Percentiles rank a stretch among this genome's conserved stretches.
phyloP scores from a whole-genome alignment of 2,113 vertebrate genomes.

The Chloropsis hardwickii region DNA sequence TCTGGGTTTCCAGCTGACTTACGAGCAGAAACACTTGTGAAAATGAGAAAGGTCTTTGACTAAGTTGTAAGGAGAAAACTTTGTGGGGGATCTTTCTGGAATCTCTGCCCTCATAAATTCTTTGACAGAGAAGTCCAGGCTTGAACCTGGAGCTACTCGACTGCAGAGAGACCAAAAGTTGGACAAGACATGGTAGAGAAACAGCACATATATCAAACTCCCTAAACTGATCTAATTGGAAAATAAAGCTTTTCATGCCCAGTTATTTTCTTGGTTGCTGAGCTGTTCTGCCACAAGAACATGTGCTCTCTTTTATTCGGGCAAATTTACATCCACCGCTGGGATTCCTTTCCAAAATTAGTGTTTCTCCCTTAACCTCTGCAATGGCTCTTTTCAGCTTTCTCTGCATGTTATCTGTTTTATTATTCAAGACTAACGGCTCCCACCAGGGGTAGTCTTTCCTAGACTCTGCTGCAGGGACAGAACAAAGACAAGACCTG shows the following conservation, averaged over 20 bases:
- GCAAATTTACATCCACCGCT: neutral
- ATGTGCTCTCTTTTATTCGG: neutral
- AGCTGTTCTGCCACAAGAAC: neutral
- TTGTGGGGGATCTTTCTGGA: neutral
- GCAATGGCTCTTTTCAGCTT: constrained; percentile 27
- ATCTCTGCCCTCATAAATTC: neutral
- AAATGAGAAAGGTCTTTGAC: neutral
- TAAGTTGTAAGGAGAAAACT: neutral
- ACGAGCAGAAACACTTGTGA: neutral
- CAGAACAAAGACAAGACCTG: constrained; percentile 18
- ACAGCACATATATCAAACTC: neutral
- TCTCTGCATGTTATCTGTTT: constrained; percentile 60
- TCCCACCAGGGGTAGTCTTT: constrained; percentile 30
- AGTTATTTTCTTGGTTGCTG: neutral
- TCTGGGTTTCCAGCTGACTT: neutral
- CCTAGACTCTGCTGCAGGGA: neutral
- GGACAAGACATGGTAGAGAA: neutral
- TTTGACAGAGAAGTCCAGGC: neutral
- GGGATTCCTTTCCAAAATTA: constrained; percentile 22
- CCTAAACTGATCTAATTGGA: neutral
- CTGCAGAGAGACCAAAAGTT: neutral
- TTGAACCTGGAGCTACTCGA: neutral
- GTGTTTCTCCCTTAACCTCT: constrained; percentile 6
- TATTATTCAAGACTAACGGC: constrained; percentile 57
- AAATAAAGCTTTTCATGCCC: neutral